Base-by-base conservation (phyloP, 2,797 vertebrate genomes). In the Urosaurus nigricauda region DNA sequence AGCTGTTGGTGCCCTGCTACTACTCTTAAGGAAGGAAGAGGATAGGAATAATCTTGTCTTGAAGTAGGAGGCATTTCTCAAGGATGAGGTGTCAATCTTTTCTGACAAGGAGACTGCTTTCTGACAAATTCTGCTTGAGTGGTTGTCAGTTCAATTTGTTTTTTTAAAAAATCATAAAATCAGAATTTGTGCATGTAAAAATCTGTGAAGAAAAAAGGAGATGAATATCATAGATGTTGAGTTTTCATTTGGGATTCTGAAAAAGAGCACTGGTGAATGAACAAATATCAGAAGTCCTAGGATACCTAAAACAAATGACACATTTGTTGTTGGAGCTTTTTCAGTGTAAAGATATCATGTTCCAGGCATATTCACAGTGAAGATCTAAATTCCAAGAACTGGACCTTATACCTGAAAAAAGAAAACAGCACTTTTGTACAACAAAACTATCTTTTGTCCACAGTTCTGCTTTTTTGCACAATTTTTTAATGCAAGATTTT, bases 91-190 rank as follows among this genome's bases (percentile, higher is more conserved):
- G 73, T 43, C 84, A 85, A 65, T 83, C 60, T 17, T 81, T 17
- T 35, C 56, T 63, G 24, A 63, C 2, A 35, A 47, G 13, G 51
- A 26, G 40, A 29, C 3, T 32, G 63, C 37, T 47, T 83, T 24
- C 83, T 73, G 47, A 53, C 68, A 53, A 60, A 58, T 60, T 40
- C 53, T 75, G 35, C 53, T 70, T 60, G 14, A 74, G 26, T 14
- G 68, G 24, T 40, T 85, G 53, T 74, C 84, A 29, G 65, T 40
- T 60, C 26, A 60, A 56, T 17, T 58, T 40, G 24, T 32, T 53
- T 77, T 85, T 32, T 32, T 12, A 85, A 85, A 60, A 85, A 40
- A 24, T 32, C 47, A 77, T 75, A 63, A 47, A 85, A 71, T 51
- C 53, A 43, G 40, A 40, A 14, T 0, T 8, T 51, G 7, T 51